Evolutionary conservation across 2,888 invertebrate species (phyloP), one percentile per base, ranked within the genome.

Genomic region (Thereva unica): DNA sequence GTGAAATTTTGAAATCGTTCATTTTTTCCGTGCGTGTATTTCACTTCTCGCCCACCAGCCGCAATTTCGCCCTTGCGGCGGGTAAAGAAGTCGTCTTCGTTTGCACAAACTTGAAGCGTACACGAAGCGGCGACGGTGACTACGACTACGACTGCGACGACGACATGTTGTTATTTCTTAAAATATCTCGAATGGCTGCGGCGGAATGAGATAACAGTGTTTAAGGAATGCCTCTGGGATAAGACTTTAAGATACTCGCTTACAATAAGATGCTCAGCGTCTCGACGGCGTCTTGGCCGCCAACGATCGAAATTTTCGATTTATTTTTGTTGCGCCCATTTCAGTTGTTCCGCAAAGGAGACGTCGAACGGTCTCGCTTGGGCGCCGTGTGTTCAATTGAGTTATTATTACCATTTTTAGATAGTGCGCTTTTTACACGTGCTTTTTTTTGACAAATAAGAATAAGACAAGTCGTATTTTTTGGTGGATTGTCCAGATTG

Each of bases 341-440:
- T 73, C 71, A 73, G 73, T 73, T 72, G 66, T 68, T 71, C 69
- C 70, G 71, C 68, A 70, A 71, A 71, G 67, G 71, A 73, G 71
- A 72, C 71, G 64, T 73, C 69, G 73, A 71, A 71, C 71, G 72
- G 72, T 71, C 72, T 71, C 67, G 67, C 61, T 69, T 68, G 38
- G 64, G 50, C 5, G 23, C 23, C 57, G 34, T 10, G 50, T 9
- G 40, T 5, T 23, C 61, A 12, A 37, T 10, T 44, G 6, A 5
- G 49, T 41, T 35, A 5, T 61, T 50, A 5, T 10, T 34, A 34
- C 6, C 50, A 23, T 50, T 44, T 44, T 9, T n/a, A n/a, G 8
- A 44, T n/a, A 44, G 44, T 44, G 44, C 44, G 44, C n/a, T 9
- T n/a, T 44, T 44, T n/a, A 44, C 44, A 44, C 44, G 44, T 44